Evolutionary conservation across 2,113 vertebrate genomes (phyloP).

Genomic region (Suricata suricatta): DNA sequence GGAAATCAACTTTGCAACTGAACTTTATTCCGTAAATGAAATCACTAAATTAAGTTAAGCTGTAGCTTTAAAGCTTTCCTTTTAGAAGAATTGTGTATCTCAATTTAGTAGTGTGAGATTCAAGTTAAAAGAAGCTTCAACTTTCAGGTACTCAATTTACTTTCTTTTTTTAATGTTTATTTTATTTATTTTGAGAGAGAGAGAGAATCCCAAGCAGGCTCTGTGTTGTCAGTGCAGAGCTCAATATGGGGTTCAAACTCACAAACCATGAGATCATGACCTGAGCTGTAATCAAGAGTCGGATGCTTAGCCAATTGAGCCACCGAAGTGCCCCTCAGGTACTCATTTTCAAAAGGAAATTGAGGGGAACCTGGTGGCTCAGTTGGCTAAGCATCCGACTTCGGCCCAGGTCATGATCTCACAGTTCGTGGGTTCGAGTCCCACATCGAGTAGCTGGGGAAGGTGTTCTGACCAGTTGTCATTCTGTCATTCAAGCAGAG

Average conservation of each 20-base stretch:
- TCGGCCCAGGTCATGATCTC: too few species aligned
- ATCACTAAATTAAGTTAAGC: conserved; percentile 72
- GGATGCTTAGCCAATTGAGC: too few species aligned
- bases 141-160: not conserved
- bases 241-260: too few species aligned
- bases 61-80: conserved; percentile 57
- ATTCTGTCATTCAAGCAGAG: not conserved
- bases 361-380: not conserved
- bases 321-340: not conserved
- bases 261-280: too few species aligned
- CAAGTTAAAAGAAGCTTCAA: conserved; percentile 31
- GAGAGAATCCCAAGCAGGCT: too few species aligned
- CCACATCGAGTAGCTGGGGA: not conserved
- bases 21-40: conserved; percentile 63
- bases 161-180: too few species aligned
- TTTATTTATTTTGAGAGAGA: too few species aligned
- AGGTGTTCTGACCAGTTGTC: not conserved
- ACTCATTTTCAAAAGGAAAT: conserved; percentile 38
- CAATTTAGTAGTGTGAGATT: conserved; percentile 50
- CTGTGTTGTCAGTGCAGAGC: too few species aligned
- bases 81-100: conserved; percentile 67
- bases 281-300: too few species aligned
- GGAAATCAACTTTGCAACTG: conserved; percentile 53
- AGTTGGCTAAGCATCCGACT: too few species aligned
- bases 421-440: too few species aligned